phyloP scores from a whole-genome alignment of 2,113 vertebrate species.

The Melanocharis versteri region DNA sequence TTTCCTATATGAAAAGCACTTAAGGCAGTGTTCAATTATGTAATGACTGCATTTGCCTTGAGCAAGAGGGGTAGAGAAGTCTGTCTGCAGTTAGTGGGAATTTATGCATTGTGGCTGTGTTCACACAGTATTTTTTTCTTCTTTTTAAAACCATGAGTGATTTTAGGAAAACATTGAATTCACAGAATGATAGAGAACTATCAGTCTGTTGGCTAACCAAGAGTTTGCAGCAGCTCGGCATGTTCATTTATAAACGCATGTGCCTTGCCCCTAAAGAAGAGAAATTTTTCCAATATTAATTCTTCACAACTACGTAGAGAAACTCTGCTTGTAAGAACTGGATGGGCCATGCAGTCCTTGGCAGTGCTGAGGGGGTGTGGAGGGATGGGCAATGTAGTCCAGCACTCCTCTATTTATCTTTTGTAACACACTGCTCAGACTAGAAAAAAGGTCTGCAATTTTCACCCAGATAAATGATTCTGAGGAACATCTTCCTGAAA shows the following conservation, averaged over 20 bases:
- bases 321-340: background rate
- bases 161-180: background rate
- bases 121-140: background rate
- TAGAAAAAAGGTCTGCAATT: conserved; percentile 16
- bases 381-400: background rate
- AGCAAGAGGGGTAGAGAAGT: background rate
- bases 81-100: conserved; percentile 14
- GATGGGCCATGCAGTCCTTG: background rate
- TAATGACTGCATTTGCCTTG: background rate
- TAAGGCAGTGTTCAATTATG: conserved; percentile 8
- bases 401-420: background rate
- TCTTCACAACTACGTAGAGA: background rate
- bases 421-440: background rate
- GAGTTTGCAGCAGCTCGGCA: background rate
- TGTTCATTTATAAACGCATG: background rate
- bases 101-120: background rate
- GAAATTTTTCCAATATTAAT: background rate
- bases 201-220: background rate
- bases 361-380: background rate
- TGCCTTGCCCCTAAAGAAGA: background rate
- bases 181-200: background rate
- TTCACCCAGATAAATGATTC: background rate
- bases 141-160: background rate
- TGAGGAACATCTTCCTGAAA: background rate
- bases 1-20: conserved; percentile 11